phyloP scores from a whole-genome alignment of 2,888 invertebrate genomes.

The Drosophila melanosoma region DNA sequence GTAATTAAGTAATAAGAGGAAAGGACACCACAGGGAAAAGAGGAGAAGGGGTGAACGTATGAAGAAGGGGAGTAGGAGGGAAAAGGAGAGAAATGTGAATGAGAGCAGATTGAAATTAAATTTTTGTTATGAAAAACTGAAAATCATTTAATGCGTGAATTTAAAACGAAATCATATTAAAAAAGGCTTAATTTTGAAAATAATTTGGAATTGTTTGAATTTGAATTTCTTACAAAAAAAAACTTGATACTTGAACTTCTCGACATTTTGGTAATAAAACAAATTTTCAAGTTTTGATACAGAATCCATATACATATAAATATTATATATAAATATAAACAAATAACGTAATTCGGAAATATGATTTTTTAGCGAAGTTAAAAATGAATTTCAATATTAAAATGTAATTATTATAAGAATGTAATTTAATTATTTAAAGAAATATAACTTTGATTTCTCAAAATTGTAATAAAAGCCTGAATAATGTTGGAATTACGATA shows the following conservation, averaged over 20 bases:
- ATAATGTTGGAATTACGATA: neutral
- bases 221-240: too few species aligned
- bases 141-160: neutral
- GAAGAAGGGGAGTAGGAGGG: neutral
- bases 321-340: neutral
- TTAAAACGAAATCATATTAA: neutral
- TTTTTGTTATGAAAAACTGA: neutral
- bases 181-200: neutral
- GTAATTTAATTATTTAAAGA: neutral
- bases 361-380: neutral
- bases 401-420: neutral
- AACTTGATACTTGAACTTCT: neutral
- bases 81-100: constrained; percentile 2
- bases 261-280: neutral
- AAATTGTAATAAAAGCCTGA: neutral
- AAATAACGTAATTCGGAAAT: neutral
- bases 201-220: neutral
- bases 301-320: neutral
- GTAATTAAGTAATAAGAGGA: constrained; percentile 66
- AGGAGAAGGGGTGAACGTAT: neutral
- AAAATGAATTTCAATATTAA: neutral
- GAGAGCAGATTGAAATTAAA: neutral
- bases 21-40: constrained; percentile 1
- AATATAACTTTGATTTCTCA: neutral
- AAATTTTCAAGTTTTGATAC: neutral